These are phyloP conservation scores for Gallinago stenura DNA, from an alignment of 2,797 vertebrate genomes.

Conservation along the genomic window DNA sequence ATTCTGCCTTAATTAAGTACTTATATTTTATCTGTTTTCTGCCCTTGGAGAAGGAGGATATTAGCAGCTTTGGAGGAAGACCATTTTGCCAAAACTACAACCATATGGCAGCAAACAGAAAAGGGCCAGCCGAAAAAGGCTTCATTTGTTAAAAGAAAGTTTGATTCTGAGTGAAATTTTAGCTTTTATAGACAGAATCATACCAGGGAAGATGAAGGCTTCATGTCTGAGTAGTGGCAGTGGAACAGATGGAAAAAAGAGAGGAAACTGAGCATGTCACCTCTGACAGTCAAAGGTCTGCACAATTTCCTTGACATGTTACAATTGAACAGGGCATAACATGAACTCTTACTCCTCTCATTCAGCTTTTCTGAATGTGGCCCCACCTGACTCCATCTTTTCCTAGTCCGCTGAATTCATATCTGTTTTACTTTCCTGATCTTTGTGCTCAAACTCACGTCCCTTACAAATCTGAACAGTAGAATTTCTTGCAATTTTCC, in stretches of 20 bases:
- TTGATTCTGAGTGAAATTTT: neutral
- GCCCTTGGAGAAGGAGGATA: constrained; percentile 56
- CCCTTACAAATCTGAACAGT: neutral
- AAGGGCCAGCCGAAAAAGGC: neutral
- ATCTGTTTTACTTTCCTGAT: neutral
- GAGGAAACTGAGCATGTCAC: neutral
- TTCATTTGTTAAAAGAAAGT: constrained; percentile 21
- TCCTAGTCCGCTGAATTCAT: neutral
- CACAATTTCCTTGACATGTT: neutral
- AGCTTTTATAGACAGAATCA: neutral
- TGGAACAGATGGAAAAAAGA: neutral
- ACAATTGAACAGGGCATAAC: neutral
- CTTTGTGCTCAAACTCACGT: neutral
- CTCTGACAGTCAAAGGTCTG: neutral
- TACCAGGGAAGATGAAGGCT: neutral
- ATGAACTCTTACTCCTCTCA: neutral
- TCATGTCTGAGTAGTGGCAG: neutral
- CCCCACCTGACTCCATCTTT: neutral
- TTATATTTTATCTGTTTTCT: constrained; percentile 63
- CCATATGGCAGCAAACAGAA: constrained; percentile 55
- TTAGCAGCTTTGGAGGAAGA: constrained; percentile 63
- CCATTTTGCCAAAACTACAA: constrained; percentile 62
- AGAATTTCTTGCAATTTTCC: neutral
- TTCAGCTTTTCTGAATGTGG: neutral
- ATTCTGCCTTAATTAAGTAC: constrained; percentile 62